Evolutionary conservation across 2,113 vertebrate species (phyloP), one percentile per base, ranked within the genome.

Genomic region (Phainopepla nitens): DNA sequence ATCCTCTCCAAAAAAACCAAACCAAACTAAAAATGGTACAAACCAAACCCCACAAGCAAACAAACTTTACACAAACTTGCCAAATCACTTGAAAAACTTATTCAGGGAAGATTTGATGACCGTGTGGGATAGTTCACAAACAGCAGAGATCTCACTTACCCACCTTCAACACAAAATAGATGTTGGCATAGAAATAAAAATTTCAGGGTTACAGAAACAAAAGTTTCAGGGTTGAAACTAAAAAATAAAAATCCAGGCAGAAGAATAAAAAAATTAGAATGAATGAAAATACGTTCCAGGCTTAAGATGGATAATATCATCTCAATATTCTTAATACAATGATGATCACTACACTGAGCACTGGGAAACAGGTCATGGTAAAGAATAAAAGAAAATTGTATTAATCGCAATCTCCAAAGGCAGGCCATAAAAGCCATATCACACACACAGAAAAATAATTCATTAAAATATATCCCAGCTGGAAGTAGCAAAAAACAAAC

Each of bases 381-480:
- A 45, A 93, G 91, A 97, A 97, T 94, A 95, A 95, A 96, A 93
- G 54, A 97, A 97, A 96, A 97, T 54, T 94, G 47, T 89, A 97
- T 94, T 96, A 96, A 96, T 97, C 75, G 45, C 93, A 87, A 91
- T 97, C 96, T 97, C 96, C 96, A 96, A 97, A 96, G 95, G 95
- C 97, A 98, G 92, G 89, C 94, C 78, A 92, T 97, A 98, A 97
- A 97, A 98, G 94, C 96, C 90, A 70, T 97, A 98, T 94, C 90
- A 95, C 90, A 97, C 81, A 93, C 94, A 96, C 89, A 95, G 97
- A 95, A 97, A 98, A 97, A 97, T 98, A 98, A 98, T 97, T 98
- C 96, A 97, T 98, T 98, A 97, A 97, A 96, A 94, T 92, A 90
- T 82, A 97, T 96, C 95, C 94, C 97, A 98, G 97, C 96, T 97